Base-by-base conservation (phyloP, 2,113 vertebrate species). In the Hyperoodon ampullatus region DNA sequence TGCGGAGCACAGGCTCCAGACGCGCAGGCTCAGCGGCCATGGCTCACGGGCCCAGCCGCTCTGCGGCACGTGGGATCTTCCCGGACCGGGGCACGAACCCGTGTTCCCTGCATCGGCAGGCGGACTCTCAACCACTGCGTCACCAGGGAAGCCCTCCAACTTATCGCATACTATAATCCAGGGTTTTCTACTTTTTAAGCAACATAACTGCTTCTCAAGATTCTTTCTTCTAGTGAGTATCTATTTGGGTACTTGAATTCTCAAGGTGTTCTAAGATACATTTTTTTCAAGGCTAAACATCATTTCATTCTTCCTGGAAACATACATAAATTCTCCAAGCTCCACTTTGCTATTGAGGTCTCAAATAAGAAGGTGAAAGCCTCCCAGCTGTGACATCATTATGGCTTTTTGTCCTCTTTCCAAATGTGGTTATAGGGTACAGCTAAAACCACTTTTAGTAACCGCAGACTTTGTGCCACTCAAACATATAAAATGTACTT, bases 251-350 rank as follows among this genome's bases (percentile, higher is more conserved):
- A 60, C 26, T 90, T 81, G 6, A 26, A 6, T 2, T 74, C 94
- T 70, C 9, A 44, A 88, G 55, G 19, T 72, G 24, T 60, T 90
- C 70, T 91, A 92, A 65, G 84, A 91, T 88, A 42, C 60, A 90
- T 44, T 95, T 96, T 96, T 96, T 97, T 93, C 5, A 7, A 77
- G 3, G 4, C 88, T 91, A 94, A 94, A 78, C 8, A 1, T 94
- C 12, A 74, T 86, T 89, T 93, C 89, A 68, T 65, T 75, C 26
- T 96, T 96, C 90, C 72, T 92, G 71, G 4, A 55, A 93, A 74
- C 2, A 5, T 63, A 85, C 95, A 23, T 39, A 96, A 71, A 72
- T 65, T 94, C 90, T 55, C 3, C 30, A 93, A 88, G 84, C 15
- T 77, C 10, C 1, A 6, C 14, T 91, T 94, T 84, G 63, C 39